Conservation (phyloP, 2,888 invertebrate species). For the Ectobius pallidus region DNA sequence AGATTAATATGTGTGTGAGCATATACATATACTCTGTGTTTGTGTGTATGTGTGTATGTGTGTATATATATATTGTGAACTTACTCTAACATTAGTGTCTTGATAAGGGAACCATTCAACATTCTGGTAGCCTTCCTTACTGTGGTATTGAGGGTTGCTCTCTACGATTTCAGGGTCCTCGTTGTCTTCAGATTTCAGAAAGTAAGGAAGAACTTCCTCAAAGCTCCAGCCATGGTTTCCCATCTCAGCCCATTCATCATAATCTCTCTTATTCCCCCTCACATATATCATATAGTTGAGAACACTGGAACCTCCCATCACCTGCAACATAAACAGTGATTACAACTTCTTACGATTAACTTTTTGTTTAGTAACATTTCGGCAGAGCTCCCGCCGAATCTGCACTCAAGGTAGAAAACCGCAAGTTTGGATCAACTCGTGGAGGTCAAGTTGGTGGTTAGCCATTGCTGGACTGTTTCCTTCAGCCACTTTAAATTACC, state of each 20-base stretch:
- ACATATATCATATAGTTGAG: slow-evolving; percentile 72
- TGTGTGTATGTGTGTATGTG: too few relatives aligned
- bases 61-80: too few relatives aligned
- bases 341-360: not conserved
- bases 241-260: slow-evolving; percentile 67
- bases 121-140: slow-evolving; percentile 65
- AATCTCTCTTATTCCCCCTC: slow-evolving; percentile 65
- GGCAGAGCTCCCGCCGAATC: too few relatives aligned
- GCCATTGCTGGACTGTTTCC: too few relatives aligned
- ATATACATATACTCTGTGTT: too few relatives aligned
- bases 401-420: too few relatives aligned
- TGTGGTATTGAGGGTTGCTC: slow-evolving; percentile 63
- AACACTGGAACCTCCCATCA: slow-evolving; percentile 71
- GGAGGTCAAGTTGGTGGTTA: too few relatives aligned
- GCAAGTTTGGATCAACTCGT: too few relatives aligned
- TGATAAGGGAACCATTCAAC: slow-evolving; percentile 67
- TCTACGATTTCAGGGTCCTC: slow-evolving; percentile 59
- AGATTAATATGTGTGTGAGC: too few relatives aligned
- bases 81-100: slow-evolving; percentile 21
- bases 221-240: slow-evolving; percentile 71
- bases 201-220: slow-evolving; percentile 70
- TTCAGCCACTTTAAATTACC: too few relatives aligned
- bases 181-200: slow-evolving; percentile 70
- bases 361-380: not conserved
- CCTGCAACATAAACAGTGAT: too few relatives aligned